A percentile compares a stretch with the other conserved stretches of the same genome.
Evolutionary conservation across 2,888 invertebrate genomes (phyloP).

Genomic region (Theretra japonica): DNA sequence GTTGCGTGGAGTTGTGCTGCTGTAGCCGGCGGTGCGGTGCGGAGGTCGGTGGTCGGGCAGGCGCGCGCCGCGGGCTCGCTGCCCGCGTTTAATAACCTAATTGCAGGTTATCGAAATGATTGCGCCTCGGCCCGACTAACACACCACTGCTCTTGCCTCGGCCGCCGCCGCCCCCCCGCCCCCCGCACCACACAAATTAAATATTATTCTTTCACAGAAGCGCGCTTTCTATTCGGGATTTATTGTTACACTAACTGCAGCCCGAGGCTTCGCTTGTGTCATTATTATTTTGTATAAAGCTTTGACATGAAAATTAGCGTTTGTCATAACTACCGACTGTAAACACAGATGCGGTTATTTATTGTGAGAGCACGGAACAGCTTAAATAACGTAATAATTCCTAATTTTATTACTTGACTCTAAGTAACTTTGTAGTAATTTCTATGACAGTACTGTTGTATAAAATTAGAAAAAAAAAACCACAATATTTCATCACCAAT

Average conservation of each 20-base stretch:
- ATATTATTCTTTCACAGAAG: constrained; percentile 24
- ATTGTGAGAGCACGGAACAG: neutral
- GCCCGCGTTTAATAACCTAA: constrained; percentile 65
- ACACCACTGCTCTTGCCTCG: neutral
- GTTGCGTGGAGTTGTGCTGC: constrained; percentile 21
- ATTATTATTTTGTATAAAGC: neutral
- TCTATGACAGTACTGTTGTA: too few species aligned
- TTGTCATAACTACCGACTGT: neutral
- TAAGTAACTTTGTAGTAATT: too few species aligned
- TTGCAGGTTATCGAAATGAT: constrained; percentile 52
- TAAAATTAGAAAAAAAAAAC: too few species aligned
- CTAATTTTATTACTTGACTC: too few species aligned
- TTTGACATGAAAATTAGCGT: constrained; percentile 1
- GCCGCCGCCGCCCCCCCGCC: constrained; percentile 29
- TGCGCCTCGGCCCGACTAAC: constrained; percentile 19
- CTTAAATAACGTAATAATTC: neutral
- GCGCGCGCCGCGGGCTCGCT: constrained; percentile 33
- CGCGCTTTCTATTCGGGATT: constrained; percentile 18
- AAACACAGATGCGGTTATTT: neutral
- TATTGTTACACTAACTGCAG: constrained; percentile 15
- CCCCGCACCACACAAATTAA: constrained; percentile 25
- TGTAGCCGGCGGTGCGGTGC: constrained; percentile 38
- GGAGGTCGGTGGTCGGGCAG: constrained; percentile 34
- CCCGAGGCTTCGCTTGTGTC: constrained; percentile 1
- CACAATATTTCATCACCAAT: too few species aligned